A percentile compares a stretch with the other conserved stretches of the same genome.
These are phyloP conservation scores for Alentia gelatinosa DNA, from an alignment of 2,888 invertebrate genomes.

Conservation along the genomic window DNA sequence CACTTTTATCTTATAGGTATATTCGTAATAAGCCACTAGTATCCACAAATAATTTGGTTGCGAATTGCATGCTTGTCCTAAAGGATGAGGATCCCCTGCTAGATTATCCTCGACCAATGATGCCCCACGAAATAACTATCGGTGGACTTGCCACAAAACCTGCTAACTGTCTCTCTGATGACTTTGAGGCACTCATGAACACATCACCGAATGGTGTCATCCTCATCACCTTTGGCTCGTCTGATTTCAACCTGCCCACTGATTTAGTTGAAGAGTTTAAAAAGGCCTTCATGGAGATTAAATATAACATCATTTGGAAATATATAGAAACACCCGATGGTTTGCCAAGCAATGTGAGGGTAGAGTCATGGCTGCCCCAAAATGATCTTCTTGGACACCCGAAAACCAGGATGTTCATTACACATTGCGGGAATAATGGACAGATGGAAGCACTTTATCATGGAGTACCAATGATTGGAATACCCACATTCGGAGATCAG, in stretches of 20 bases:
- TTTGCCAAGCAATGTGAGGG: not conserved
- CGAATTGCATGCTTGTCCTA: not conserved
- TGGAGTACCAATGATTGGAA: slow-evolving; percentile 68
- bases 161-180: not conserved
- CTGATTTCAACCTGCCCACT: not conserved
- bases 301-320: not conserved
- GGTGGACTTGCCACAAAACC: not conserved
- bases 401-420: slow-evolving; percentile 62
- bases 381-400: not conserved
- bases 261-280: not conserved
- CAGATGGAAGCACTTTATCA: slow-evolving; percentile 68
- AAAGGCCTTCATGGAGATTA: not conserved
- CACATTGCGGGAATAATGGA: slow-evolving; percentile 69
- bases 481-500: slow-evolving; percentile 68
- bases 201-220: not conserved
- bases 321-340: not conserved
- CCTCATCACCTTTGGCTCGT: not conserved
- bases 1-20: too few species aligned
- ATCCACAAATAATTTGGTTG: not conserved
- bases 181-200: not conserved
- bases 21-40: not conserved
- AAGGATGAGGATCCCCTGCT: not conserved
- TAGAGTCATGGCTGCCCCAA: not conserved
- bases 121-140: not conserved
- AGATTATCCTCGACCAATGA: not conserved